A percentile compares a stretch with the other conserved stretches of the same genome.
phyloP scores from a whole-genome alignment of 1,140 invertebrate species.

The Dendrolimus kikuchii region DNA sequence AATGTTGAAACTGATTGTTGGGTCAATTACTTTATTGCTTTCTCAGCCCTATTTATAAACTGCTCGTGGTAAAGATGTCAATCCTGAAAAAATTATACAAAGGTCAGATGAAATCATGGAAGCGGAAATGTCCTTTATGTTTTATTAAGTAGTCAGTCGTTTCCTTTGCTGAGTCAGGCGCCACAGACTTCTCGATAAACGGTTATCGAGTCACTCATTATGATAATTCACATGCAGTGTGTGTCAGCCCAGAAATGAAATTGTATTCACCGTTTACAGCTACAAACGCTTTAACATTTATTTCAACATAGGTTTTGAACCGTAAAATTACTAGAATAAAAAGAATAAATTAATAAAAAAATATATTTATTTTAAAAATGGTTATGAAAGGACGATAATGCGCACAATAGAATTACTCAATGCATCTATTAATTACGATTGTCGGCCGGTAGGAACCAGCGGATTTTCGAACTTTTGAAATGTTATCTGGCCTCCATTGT shows the following conservation, averaged over 20 bases:
- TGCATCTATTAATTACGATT: conserved; percentile 52
- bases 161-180: conserved; percentile 51
- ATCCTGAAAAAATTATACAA: conserved; percentile 32
- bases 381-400: conserved; percentile 27
- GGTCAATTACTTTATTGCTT: conserved; percentile 40
- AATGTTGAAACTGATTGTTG: conserved; percentile 24
- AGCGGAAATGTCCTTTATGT: conserved; percentile 50
- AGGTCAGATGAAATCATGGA: conserved; percentile 27
- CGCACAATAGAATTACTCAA: conserved; percentile 45
- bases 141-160: conserved; percentile 52
- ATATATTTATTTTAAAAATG: too few relatives aligned
- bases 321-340: background rate
- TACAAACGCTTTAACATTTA: conserved; percentile 1
- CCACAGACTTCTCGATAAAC: conserved; percentile 39
- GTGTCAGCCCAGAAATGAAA: conserved; percentile 19
- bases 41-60: conserved; percentile 30
- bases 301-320: background rate
- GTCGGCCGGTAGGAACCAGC: conserved; percentile 55
- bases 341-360: too few relatives aligned
- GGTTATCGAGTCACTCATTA: conserved; percentile 53
- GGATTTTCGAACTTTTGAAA: conserved; percentile 70
- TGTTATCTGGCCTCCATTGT: conserved; percentile 71
- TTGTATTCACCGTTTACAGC: conserved; percentile 17
- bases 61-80: conserved; percentile 44
- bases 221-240: conserved; percentile 33